Evolutionary conservation across 1,140 invertebrate species (phyloP).

Genomic region (Rhopalosiphum maidis): DNA sequence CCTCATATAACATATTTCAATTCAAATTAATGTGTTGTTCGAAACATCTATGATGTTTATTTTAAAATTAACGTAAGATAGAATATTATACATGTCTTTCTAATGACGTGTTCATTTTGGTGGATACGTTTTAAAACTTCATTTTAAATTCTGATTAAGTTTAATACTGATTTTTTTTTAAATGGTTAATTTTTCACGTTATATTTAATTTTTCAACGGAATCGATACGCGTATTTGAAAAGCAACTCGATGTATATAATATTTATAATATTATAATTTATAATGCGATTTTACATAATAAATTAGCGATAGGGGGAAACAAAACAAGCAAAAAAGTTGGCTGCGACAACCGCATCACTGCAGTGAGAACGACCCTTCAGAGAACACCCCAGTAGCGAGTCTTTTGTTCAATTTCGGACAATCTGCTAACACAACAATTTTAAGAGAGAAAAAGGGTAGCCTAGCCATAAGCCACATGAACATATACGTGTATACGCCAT

Average conservation of each 20-base stretch:
- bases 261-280: constrained; percentile 32
- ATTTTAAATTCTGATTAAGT: neutral
- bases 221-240: constrained; percentile 18
- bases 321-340: neutral
- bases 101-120: neutral
- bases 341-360: neutral
- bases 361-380: constrained; percentile 12
- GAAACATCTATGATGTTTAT: neutral
- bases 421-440: constrained; percentile 54
- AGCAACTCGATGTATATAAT: neutral
- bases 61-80: neutral
- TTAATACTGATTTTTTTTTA: neutral
- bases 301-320: constrained; percentile 23
- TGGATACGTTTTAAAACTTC: neutral
- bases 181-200: neutral
- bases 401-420: constrained; percentile 45
- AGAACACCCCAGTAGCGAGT: neutral
- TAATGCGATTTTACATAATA: constrained; percentile 30
- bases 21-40: constrained; percentile 48
- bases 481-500: constrained; percentile 21
- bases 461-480: constrained; percentile 11
- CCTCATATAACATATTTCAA: constrained; percentile 44
- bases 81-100: neutral
- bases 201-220: constrained; percentile 21
- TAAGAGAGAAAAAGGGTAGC: constrained; percentile 15